phyloP scores from a whole-genome alignment of 2,888 invertebrate species.

The Eristalis pertinax region DNA sequence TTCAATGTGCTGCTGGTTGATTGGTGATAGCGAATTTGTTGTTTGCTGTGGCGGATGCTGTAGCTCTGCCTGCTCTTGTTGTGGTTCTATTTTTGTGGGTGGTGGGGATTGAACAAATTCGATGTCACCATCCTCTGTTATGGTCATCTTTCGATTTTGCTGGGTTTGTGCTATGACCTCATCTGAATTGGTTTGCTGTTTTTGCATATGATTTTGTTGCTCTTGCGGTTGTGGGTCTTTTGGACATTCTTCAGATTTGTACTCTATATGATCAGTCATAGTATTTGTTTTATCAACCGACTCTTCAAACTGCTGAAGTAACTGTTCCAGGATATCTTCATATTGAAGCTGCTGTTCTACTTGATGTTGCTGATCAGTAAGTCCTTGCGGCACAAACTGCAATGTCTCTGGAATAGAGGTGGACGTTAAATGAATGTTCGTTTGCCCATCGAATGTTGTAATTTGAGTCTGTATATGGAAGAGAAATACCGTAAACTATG shows the following conservation, averaged over 20 bases:
- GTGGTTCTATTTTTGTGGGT: constrained; percentile 69
- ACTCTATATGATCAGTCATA: constrained; percentile 77
- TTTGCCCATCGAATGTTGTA: constrained; percentile 81
- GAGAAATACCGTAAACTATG: constrained; percentile 18
- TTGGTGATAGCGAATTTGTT: constrained; percentile 73
- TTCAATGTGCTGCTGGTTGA: constrained; percentile 71
- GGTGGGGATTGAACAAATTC: constrained; percentile 80
- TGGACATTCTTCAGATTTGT: constrained; percentile 74
- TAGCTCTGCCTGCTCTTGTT: constrained; percentile 64
- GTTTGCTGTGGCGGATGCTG: constrained; percentile 54
- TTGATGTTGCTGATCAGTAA: constrained; percentile 63
- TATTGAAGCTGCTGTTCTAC: no score
- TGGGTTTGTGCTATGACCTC: constrained; percentile 66
- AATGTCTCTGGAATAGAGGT: constrained; percentile 80
- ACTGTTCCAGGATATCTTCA: constrained; percentile 24
- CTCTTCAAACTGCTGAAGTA: constrained; percentile 79
- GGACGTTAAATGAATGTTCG: constrained; percentile 80
- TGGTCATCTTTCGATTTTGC: constrained; percentile 74
- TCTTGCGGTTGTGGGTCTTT: constrained; percentile 39
- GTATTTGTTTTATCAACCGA: constrained; percentile 76
- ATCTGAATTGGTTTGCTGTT: constrained; percentile 69
- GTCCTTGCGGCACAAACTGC: constrained; percentile 78
- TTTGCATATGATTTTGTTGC: constrained; percentile 22
- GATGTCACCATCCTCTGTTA: constrained; percentile 71
- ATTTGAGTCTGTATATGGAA: constrained; percentile 79